Evolutionary conservation across 37 sponge, comb jelly and placozoan species (phyloP), one percentile per base, ranked within the genome.

Genomic region (Crambe crambe): DNA sequence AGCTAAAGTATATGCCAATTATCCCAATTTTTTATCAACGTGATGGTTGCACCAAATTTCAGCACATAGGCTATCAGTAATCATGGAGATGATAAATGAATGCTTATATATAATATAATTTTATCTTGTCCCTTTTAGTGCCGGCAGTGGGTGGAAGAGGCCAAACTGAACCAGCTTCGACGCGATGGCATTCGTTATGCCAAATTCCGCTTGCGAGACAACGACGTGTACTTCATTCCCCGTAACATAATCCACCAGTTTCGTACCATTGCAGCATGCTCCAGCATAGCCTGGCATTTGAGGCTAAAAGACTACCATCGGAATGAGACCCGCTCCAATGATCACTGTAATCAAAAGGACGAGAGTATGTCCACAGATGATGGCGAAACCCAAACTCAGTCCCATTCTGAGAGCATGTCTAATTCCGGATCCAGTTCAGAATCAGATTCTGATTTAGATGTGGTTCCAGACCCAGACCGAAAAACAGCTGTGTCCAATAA

Each of bases 151-250:
- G 86, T 97, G 17, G 94, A 95, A 43, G 94, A 95, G 42, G 98
- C 94, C 31, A 97, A 95, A 68, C 78, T 97, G 65, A 95, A 95
- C 80, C 94, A 90, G 72, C 79, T 97, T 42, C 70, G 93, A 3
- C 64, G 94, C 17, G 87, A 87, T 3, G 91, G 94, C 10, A 66
- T 97, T 0, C 75, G 86, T 34, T 97, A 95, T 51, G 83, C 98
- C 17, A 80, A 76, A 59, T 62, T 95, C 21, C 89, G 87, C 17
- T 77, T 97, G 42, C 68, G 73, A 32, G 94, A 82, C 78, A 90
- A 95, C 57, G 98, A 95, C 69, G 88, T 95, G 69, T 97, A 97
- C 85, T 97, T 97, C 82, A 95, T 97, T 32, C 98, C 98, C 25
- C 91, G 96, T 1, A 95, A 97, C 58, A 90, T 93, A 42, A 79